These are phyloP conservation scores for Apamea sordens DNA, from an alignment of 2,888 invertebrate species.

Conservation along the genomic window DNA sequence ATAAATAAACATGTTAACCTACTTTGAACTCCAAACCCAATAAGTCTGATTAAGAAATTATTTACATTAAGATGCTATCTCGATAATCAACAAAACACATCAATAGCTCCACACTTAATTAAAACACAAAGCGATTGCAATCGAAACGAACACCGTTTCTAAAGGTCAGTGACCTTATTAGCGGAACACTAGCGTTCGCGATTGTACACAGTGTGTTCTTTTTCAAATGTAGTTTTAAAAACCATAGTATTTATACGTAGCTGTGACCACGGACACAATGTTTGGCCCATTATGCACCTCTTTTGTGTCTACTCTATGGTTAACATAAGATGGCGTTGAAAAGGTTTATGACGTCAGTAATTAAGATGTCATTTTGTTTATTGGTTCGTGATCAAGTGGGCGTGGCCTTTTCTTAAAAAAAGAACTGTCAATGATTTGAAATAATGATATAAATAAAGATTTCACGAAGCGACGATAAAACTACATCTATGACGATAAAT, in stretches of 20 bases:
- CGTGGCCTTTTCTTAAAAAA: constrained; percentile 70
- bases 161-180: constrained; percentile 81
- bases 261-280: constrained; percentile 77
- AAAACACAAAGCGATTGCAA: constrained; percentile 67
- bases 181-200: constrained; percentile 77
- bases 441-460: neutral
- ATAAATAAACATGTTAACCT: constrained; percentile 29
- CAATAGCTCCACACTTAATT: constrained; percentile 61
- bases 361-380: constrained; percentile 82
- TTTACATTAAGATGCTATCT: constrained; percentile 67
- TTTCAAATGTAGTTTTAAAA: constrained; percentile 57
- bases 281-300: constrained; percentile 77
- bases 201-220: constrained; percentile 58
- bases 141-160: constrained; percentile 56
- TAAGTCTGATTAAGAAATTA: constrained; percentile 60
- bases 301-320: constrained; percentile 78
- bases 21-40: constrained; percentile 35
- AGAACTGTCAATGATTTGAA: constrained; percentile 12
- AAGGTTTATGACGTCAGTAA: constrained; percentile 83
- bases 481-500: neutral
- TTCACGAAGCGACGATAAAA: neutral
- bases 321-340: constrained; percentile 80
- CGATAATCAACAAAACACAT: constrained; percentile 56
- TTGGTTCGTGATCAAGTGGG: constrained; percentile 73
- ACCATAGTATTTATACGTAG: constrained; percentile 56